Base-by-base conservation (phyloP, 2,113 vertebrate species). In the Hydrochoerus hydrochaeris region DNA sequence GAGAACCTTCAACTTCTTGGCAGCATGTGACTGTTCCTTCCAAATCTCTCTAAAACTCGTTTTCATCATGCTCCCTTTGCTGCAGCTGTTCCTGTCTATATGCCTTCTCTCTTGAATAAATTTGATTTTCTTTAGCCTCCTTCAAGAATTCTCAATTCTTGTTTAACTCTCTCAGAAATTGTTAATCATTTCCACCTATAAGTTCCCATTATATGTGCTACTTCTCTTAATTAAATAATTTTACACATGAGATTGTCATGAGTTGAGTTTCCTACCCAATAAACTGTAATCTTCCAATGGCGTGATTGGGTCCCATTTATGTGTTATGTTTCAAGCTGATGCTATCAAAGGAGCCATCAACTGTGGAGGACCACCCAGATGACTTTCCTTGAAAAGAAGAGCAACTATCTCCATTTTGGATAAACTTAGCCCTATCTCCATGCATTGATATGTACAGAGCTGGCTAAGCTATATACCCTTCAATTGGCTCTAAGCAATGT, bases 291-390 rank as follows among this genome's bases (percentile, higher is more conserved):
- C 52, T 77, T 86, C 73, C 87, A 16, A 85, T 14, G 41, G 73
- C 12, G 8, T 92, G 19, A 0, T 10, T 85, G 46, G 41, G 17
- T 57, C 81, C 9, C 30, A 44, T 46, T 57, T 83, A 52, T 69
- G 19, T 86, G 30, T 93, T 91, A 52, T 92, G 26, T 90, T 88
- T 96, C 85, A 52, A 9, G 57, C 60, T 52, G 95, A 35, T 77
- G 82, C 78, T 94, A 57, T 91, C 54, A 94, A 93, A 80, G 49
- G 28, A 94, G 87, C 89, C 58, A 54, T 9, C 44, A 54, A 54
- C 52, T 54, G 52, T 54, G 52, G 52, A 16, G 52, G 16, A 54
- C 52, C 52, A 54, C 13, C 13, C 52, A 16, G 52, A 54, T 54
- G 52, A 54, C 4, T 54, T 7, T 16, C 14, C 52, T 54, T 54